phyloP scores from a whole-genome alignment of 2,888 invertebrate species.

The Flexamia atlantica region DNA sequence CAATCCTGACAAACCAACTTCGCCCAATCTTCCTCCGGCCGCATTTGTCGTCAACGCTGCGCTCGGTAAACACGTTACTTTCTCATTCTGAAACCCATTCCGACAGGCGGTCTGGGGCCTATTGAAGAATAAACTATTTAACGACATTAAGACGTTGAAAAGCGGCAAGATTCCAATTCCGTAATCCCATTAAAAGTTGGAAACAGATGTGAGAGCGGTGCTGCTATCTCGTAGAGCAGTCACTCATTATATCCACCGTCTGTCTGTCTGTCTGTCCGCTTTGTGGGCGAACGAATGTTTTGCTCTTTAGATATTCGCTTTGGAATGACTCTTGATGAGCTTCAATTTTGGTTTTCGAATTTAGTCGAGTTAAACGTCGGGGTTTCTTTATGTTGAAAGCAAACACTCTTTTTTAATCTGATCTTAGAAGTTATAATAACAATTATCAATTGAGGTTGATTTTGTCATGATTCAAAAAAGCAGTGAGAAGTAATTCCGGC shows the following conservation, averaged over 20 bases:
- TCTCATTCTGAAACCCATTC: conserved; percentile 41
- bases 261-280: conserved; percentile 20
- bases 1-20: background rate
- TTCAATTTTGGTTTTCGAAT: too few relatives aligned
- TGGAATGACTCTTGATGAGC: background rate
- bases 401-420: too few relatives aligned
- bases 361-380: too few relatives aligned
- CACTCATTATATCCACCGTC: conserved; percentile 35
- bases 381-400: too few relatives aligned
- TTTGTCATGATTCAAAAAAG: too few relatives aligned
- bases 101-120: conserved; percentile 10
- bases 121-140: conserved; percentile 50
- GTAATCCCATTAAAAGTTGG: conserved; percentile 52
- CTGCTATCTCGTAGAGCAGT: conserved; percentile 10
- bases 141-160: conserved; percentile 44
- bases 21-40: background rate
- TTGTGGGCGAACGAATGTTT: background rate
- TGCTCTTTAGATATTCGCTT: background rate
- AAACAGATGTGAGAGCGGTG: conserved; percentile 20
- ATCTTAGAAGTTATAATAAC: too few relatives aligned
- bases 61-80: conserved; percentile 18
- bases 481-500: too few relatives aligned
- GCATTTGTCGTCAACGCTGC: background rate
- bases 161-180: conserved; percentile 51
- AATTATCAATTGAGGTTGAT: too few relatives aligned